Conservation (phyloP, 2,113 vertebrate genomes). For the Pholis gunnellus region DNA sequence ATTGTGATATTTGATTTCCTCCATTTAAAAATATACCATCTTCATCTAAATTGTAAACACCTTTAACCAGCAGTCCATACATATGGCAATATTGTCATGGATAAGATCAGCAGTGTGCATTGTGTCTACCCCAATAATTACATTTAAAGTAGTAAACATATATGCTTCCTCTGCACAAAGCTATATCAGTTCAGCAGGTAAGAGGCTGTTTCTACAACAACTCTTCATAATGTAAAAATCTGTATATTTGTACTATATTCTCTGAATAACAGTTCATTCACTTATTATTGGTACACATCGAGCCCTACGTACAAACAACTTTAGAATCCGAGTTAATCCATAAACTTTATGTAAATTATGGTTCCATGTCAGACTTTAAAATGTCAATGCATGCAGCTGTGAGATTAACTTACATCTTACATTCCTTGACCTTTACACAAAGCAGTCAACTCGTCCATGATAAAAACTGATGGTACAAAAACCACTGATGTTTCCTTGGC, state of each 20-base stretch:
- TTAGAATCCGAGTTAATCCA: not conserved
- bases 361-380: not conserved
- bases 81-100: not conserved
- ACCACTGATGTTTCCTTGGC: not conserved
- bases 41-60: not conserved
- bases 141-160: not conserved
- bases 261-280: not conserved
- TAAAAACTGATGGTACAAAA: not conserved
- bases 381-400: not conserved
- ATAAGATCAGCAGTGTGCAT: not conserved
- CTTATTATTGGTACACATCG: not conserved
- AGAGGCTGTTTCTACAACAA: not conserved
- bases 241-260: not conserved
- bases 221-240: not conserved
- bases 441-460: not conserved
- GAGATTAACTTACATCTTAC: not conserved
- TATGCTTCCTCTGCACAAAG: not conserved
- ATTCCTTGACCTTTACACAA: not conserved
- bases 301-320: not conserved
- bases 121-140: not conserved
- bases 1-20: too few relatives aligned
- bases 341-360: not conserved
- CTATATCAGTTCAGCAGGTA: not conserved
- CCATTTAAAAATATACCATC: not conserved
- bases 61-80: not conserved